Conservation (phyloP, 1,140 invertebrate species). For the Atta colombica region DNA sequence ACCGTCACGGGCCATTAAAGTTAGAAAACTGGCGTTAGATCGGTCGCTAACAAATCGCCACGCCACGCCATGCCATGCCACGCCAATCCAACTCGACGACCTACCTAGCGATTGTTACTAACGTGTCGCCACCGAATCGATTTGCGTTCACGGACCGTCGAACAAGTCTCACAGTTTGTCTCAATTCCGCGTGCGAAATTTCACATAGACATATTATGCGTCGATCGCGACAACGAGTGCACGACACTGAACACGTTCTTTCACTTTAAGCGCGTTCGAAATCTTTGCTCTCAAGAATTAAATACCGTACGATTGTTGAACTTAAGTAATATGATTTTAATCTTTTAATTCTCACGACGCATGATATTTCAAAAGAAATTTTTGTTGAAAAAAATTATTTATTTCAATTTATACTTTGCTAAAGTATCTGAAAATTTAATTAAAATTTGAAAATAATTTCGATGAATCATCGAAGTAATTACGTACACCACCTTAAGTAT, state of each 20-base stretch:
- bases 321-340: neutral
- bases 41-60: slow-evolving; percentile 56
- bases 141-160: slow-evolving; percentile 39
- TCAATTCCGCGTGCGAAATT: slow-evolving; percentile 45
- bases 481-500: no score
- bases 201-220: neutral
- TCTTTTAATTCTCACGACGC: neutral
- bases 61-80: neutral
- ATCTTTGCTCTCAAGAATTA: neutral
- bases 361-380: no score
- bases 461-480: no score
- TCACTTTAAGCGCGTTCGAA: neutral
- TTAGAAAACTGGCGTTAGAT: slow-evolving; percentile 60
- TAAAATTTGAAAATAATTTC: no score
- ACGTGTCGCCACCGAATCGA: slow-evolving; percentile 55
- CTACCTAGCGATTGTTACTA: slow-evolving; percentile 42
- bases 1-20: slow-evolving; percentile 62
- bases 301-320: neutral
- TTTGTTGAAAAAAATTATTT: slow-evolving; percentile 1
- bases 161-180: slow-evolving; percentile 48
- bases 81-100: slow-evolving; percentile 4
- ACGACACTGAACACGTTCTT: neutral
- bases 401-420: neutral
- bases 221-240: neutral
- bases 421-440: no score